Conservation (phyloP, 53 echinoderm and acorn worm genomes). For the Stichopus horrens region DNA sequence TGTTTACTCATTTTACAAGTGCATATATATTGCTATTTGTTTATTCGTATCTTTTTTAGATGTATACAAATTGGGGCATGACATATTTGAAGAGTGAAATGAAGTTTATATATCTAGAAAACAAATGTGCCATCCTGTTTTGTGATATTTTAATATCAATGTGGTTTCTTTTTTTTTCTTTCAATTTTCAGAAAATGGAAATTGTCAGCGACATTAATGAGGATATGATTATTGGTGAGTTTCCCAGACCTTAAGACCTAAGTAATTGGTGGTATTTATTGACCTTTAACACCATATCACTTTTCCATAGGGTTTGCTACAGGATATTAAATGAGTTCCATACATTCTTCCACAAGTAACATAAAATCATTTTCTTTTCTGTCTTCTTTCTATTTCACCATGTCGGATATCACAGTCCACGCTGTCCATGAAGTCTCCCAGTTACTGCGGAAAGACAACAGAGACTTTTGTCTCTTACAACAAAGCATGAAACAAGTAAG, state of each 20-base stretch:
- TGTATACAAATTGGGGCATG: too few relatives aligned
- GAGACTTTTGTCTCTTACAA: conserved; percentile 88
- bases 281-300: not conserved
- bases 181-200: conserved; percentile 68
- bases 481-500: conserved; percentile 69
- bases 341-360: not conserved
- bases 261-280: not conserved
- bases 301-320: too few relatives aligned
- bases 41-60: too few relatives aligned
- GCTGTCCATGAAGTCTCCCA: conserved; percentile 88
- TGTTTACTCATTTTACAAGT: too few relatives aligned
- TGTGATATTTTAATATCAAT: not conserved
- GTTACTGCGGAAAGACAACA: conserved; percentile 72
- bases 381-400: not conserved
- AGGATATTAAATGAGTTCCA: not conserved
- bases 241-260: not conserved
- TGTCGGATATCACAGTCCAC: conserved; percentile 51
- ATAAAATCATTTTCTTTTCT: not conserved
- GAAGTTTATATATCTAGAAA: not conserved
- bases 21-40: too few relatives aligned
- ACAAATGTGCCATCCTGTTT: not conserved
- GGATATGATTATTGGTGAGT: conserved; percentile 72
- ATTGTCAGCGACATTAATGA: conserved; percentile 65
- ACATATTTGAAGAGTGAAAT: too few relatives aligned
- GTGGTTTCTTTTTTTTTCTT: too few relatives aligned